Base-by-base conservation (phyloP, 2,113 vertebrate genomes). In the Piliocolobus tephrosceles region DNA sequence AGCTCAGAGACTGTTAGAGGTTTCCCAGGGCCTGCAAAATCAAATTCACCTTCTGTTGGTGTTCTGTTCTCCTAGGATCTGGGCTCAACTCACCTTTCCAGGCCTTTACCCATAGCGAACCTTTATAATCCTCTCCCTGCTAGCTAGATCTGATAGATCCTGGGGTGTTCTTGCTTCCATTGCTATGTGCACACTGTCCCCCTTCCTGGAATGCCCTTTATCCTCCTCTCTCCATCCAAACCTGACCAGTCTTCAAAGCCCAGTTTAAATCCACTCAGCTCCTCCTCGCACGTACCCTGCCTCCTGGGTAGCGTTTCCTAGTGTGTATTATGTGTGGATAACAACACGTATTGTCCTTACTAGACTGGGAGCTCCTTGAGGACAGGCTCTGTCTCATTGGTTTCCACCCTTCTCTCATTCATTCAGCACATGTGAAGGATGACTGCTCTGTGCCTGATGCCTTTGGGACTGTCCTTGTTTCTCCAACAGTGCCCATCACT, bases 281-380 rank as follows among this genome's bases (percentile, higher is more conserved):
- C 40, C 45, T 68, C 5, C 55, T 16, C 0, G 8, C 7, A 64
- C 8, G 1, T 18, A 7, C 14, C 40, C 83, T 2, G 0, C 20
- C n/a, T 61, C 47, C 43, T 32, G 61, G 61, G 52, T 22, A 22
- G 73, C 40, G 40, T 52, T 9, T 82, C 68, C 25, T 57, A 9
- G 30, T n/a, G 22, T n/a, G 22, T 70, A 0, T n/a, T 61, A 11
- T 1, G 20, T 66, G 17, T 25, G 68, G 76, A 43, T 61, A 64
- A 6, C 32, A 8, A 40, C 81, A 86, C n/a, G 32, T 50, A 12
- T 76, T 76, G 2, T 92, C 43, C 70, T 79, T 22, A 32, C 22
- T 64, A 43, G 64, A 35, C 70, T 0, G 27, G 55, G 52, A 82
- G 57, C 66, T 20, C 55, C 75, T 82, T 55, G 75, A 85, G n/a